Conservation (phyloP, 2,113 vertebrate species). For the Mohoua ochrocephala region DNA sequence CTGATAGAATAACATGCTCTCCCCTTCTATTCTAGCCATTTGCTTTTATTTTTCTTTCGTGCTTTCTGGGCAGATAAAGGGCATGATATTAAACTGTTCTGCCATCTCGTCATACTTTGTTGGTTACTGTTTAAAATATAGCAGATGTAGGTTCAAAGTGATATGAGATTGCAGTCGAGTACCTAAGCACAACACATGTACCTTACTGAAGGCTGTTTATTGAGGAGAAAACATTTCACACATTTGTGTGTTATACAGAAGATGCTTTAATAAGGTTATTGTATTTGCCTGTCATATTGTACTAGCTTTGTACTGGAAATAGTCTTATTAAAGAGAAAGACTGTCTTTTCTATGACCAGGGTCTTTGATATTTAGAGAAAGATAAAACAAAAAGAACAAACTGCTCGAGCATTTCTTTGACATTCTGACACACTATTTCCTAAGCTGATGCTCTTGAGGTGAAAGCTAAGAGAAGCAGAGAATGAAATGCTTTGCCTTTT, state of each 20-base stretch:
- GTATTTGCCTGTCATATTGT: constrained; percentile 41
- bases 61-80: constrained; percentile 36
- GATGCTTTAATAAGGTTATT: constrained; percentile 52
- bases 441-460: constrained; percentile 2
- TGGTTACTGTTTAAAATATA: constrained; percentile 18
- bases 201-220: constrained; percentile 40
- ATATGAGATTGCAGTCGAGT: not conserved
- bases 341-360: constrained; percentile 30
- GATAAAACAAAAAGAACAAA: constrained; percentile 51
- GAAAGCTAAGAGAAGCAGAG: constrained; percentile 33
- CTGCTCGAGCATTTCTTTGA: constrained; percentile 47
- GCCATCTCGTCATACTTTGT: constrained; percentile 28
- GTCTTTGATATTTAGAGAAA: constrained; percentile 42
- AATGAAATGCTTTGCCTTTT: constrained; percentile 13
- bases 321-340: constrained; percentile 58
- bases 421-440: constrained; percentile 33
- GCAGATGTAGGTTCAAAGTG: constrained; percentile 24
- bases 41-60: not conserved
- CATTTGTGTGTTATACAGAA: not conserved
- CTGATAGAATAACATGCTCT: not conserved
- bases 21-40: not conserved
- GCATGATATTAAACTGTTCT: constrained; percentile 43
- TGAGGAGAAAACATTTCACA: constrained; percentile 40
- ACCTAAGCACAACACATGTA: not conserved
- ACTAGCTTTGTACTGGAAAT: constrained; percentile 2